Conservation (phyloP, 1,140 invertebrate genomes). For the Drosophila paulistorum region DNA sequence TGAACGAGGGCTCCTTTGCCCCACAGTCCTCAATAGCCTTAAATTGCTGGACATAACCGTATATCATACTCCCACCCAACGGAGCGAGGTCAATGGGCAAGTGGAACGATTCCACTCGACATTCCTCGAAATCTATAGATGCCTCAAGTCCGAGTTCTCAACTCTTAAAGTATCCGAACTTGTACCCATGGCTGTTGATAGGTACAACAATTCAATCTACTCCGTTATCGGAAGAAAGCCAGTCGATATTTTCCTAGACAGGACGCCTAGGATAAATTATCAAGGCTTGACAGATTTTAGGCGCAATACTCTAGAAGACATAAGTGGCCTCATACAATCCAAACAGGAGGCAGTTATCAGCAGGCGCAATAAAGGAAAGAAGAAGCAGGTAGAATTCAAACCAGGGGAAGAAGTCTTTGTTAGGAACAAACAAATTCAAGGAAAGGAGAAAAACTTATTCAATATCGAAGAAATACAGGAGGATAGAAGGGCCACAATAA, state of each 20-base stretch:
- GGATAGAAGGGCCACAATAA: background rate
- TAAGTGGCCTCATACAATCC: background rate
- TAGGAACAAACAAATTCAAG: background rate
- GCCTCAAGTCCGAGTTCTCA: too few species aligned
- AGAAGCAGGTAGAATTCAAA: background rate
- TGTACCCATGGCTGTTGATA: slow-evolving; percentile 6
- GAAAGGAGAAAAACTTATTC: background rate
- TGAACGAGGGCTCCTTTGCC: too few species aligned
- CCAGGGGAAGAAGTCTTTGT: too few species aligned
- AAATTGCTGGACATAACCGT: too few species aligned
- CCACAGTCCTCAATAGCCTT: too few species aligned
- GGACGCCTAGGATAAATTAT: background rate
- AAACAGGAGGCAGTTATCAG: too few species aligned
- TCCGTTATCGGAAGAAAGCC: slow-evolving; percentile 5
- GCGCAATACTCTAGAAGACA: background rate
- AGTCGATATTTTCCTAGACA: slow-evolving; percentile 9
- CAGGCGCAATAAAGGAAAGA: background rate
- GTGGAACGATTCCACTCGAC: too few species aligned
- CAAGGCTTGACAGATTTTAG: background rate
- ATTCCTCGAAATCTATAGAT: too few species aligned
- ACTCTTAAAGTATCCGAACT: too few species aligned
- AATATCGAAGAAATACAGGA: background rate
- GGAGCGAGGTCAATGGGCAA: too few species aligned
- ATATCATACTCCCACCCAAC: too few species aligned
- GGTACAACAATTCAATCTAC: slow-evolving; percentile 18